Evolutionary conservation across 2,797 vertebrate species (phyloP).

Genomic region (Siniperca scherzeri): DNA sequence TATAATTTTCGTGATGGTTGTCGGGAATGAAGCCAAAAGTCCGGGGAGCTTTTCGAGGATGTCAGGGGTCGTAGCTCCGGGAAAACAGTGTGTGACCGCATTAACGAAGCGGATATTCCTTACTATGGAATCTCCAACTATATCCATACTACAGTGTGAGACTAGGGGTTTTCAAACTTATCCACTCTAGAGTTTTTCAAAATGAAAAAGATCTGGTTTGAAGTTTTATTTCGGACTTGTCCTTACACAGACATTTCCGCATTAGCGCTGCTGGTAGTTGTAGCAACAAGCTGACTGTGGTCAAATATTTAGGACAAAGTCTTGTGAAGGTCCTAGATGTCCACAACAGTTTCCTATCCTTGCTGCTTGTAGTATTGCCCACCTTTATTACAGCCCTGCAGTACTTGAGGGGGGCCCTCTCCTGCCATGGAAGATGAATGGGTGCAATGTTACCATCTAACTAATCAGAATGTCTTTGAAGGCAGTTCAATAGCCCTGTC

Average conservation of each 20-base stretch:
- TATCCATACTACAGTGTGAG: not conserved
- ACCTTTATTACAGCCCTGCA: slow-evolving; percentile 41
- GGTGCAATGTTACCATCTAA: slow-evolving; percentile 73
- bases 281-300: not conserved
- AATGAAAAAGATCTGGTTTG: not conserved
- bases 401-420: slow-evolving; percentile 59
- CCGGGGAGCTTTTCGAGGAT: too few species aligned
- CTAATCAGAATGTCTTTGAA: slow-evolving; percentile 82
- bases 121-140: too few species aligned
- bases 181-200: not conserved
- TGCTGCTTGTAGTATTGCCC: slow-evolving; percentile 35
- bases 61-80: too few species aligned
- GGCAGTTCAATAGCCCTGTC: slow-evolving; percentile 78
- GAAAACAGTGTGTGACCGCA: too few species aligned
- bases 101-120: too few species aligned
- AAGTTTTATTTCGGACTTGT: not conserved
- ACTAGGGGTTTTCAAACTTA: not conserved
- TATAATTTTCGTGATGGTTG: too few species aligned
- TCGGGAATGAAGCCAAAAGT: too few species aligned
- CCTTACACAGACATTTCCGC: not conserved
- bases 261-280: slow-evolving; percentile 18
- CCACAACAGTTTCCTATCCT: slow-evolving; percentile 1
- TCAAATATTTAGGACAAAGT: not conserved
- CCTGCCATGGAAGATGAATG: slow-evolving; percentile 79
- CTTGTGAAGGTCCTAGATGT: slow-evolving; percentile 15